Evolutionary conservation across 2,113 vertebrate genomes (phyloP).

Genomic region (Eudorcas thomsonii): DNA sequence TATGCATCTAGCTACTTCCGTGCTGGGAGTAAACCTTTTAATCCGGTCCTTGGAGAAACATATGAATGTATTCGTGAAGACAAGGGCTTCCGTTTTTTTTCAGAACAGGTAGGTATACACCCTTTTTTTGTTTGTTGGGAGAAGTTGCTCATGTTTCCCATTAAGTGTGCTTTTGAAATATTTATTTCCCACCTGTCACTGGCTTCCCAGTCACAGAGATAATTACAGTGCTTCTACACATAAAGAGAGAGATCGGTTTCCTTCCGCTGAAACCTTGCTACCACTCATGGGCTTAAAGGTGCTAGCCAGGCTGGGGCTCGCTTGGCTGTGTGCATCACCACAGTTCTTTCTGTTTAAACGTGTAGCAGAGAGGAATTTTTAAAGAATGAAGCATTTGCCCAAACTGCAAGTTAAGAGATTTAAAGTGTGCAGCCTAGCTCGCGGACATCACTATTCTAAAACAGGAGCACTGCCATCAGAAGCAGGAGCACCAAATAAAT

Average conservation of each 20-base stretch:
- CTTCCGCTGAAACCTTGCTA: background rate
- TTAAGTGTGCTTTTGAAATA: conserved; percentile 48
- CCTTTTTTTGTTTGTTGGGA: conserved; percentile 35
- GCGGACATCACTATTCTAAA: accelerated
- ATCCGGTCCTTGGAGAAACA: conserved; percentile 95
- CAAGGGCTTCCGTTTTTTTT: conserved; percentile 93
- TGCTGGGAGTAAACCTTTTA: conserved; percentile 97
- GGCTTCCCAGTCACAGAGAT: conserved; percentile 29
- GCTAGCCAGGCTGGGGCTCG: background rate
- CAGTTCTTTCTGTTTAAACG: background rate
- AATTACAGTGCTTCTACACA: background rate
- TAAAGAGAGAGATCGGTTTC: background rate
- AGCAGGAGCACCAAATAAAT: background rate
- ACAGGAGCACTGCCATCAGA: background rate
- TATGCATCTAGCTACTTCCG: conserved; percentile 96
- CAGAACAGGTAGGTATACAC: conserved; percentile 89
- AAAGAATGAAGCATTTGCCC: background rate
- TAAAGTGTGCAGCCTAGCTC: background rate
- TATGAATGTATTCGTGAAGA: conserved; percentile 94
- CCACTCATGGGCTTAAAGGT: too few relatives aligned
- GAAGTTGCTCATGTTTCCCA: background rate
- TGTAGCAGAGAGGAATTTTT: background rate
- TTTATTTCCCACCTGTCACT: background rate
- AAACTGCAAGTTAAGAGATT: background rate
- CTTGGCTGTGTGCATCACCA: accelerated